Conservation (phyloP, 2,113 vertebrate species). For the Nesoenas mayeri region DNA sequence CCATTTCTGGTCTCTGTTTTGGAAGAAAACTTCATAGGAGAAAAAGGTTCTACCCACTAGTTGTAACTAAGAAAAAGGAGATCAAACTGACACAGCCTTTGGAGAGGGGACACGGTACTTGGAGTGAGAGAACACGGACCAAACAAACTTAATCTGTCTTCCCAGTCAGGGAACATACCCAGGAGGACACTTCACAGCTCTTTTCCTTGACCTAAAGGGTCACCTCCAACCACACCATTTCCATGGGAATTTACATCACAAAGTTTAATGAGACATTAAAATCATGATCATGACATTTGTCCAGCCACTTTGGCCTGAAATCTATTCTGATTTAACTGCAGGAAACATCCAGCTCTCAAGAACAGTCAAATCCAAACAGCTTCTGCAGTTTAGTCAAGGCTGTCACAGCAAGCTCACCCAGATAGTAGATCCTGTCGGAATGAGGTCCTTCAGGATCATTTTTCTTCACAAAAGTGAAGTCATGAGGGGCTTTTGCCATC, state of each 20-base stretch:
- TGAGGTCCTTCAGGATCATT: slow-evolving; percentile 81
- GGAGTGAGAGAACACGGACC: not conserved
- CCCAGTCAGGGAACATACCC: not conserved
- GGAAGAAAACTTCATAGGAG: not conserved
- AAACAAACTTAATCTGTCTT: not conserved
- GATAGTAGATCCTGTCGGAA: slow-evolving; percentile 81
- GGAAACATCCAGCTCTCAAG: not conserved
- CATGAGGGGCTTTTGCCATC: slow-evolving; percentile 84
- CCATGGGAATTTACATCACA: not conserved
- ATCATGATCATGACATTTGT: not conserved
- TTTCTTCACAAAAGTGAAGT: slow-evolving; percentile 82
- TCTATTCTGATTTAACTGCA: not conserved
- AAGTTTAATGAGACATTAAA: not conserved
- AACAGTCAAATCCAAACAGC: not conserved
- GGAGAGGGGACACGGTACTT: not conserved
- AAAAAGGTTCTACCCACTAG: not conserved
- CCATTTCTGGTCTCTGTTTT: not conserved
- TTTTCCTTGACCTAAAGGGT: not conserved
- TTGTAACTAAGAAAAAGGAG: not conserved
- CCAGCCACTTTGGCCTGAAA: not conserved
- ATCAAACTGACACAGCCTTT: not conserved
- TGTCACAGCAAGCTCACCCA: slow-evolving; percentile 70
- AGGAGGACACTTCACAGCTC: not conserved
- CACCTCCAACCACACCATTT: not conserved
- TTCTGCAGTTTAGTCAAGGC: not conserved